Base-by-base conservation (phyloP, 2,888 invertebrate species). In the Eutolmus rufibarbis region DNA sequence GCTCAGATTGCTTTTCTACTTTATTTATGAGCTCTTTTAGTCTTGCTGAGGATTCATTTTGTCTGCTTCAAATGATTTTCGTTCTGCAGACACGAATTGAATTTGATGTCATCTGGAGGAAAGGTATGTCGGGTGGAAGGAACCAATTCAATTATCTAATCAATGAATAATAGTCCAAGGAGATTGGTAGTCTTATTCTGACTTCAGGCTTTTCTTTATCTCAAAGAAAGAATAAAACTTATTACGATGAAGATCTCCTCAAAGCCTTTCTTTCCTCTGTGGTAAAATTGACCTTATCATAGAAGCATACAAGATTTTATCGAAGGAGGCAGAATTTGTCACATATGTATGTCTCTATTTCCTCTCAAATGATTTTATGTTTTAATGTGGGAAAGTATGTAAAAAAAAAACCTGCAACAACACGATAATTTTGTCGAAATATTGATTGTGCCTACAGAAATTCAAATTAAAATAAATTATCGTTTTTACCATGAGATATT, bases 1-100 rank as follows among this genome's bases (percentile, higher is more conserved):
- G 87, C 84, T 56, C 28, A 76, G 82, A 87, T 87, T 87, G 84
- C 77, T 87, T 87, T 34, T 84, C 76, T 76, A 87, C 76, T 87
- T 87, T 84, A 87, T 87, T 82, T 87, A 87, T 87, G 87, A 87
- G 87, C 82, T 84, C 82, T 87, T 87, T 87, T 84, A 14, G 51
- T 23, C 84, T 84, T 74, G 76, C 84, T 14, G 34, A 28, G 56
- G 74, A 87, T 81, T 87, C 79, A 43, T 81, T 74, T 87, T 79
- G 66, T 81, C 81, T 81, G 81, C 31, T 23, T 79, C 56, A 81
- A 31, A 79, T 66, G 28, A 28, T 19, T 40, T 74, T 74, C 77
- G 23, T 37, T 78, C 0, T 4, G 86, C 43, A 78, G 23, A 77
- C 57, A 28, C 37, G 74, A 87, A 87, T 87, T 87, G 84, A 87